phyloP scores from a whole-genome alignment of 2,888 invertebrate species.

The Alentia gelatinosa region DNA sequence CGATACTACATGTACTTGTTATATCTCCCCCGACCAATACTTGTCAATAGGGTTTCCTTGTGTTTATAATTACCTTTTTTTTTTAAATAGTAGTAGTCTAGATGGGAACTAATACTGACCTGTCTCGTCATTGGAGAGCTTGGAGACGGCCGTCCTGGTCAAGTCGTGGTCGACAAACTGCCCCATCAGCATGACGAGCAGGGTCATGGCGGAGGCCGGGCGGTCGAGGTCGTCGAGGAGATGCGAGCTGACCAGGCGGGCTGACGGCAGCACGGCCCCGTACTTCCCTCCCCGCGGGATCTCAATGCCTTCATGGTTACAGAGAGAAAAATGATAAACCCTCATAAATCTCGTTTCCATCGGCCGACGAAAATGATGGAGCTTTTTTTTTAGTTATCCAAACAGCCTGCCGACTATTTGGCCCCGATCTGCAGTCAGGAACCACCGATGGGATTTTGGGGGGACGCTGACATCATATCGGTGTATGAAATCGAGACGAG shows the following conservation, averaged over 20 bases:
- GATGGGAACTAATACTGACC: background rate
- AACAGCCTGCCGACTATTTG: too few relatives aligned
- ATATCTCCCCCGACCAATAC: too few relatives aligned
- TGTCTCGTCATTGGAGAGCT: slow-evolving; percentile 36
- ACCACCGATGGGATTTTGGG: too few relatives aligned
- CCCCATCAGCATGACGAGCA: slow-evolving; percentile 56
- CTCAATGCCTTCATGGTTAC: slow-evolving; percentile 53
- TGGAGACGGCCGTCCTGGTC: slow-evolving; percentile 55
- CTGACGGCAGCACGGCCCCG: slow-evolving; percentile 51
- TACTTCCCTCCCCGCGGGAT: background rate
- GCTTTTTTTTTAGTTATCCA: too few relatives aligned
- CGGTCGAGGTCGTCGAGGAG: background rate
- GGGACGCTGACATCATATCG: too few relatives aligned
- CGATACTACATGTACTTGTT: too few relatives aligned
- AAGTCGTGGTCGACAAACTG: slow-evolving; percentile 59
- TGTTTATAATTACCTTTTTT: background rate
- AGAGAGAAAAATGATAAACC: background rate
- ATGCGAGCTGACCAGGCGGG: slow-evolving; percentile 22
- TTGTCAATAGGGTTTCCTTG: background rate
- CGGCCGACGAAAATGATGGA: too few relatives aligned
- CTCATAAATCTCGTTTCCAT: too few relatives aligned
- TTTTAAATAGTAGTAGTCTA: background rate
- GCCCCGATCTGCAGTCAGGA: too few relatives aligned
- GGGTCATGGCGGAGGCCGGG: slow-evolving; percentile 34
- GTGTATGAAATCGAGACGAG: too few relatives aligned